phyloP scores from a whole-genome alignment of 2,797 vertebrate genomes.

The Crenuchus spilurus region DNA sequence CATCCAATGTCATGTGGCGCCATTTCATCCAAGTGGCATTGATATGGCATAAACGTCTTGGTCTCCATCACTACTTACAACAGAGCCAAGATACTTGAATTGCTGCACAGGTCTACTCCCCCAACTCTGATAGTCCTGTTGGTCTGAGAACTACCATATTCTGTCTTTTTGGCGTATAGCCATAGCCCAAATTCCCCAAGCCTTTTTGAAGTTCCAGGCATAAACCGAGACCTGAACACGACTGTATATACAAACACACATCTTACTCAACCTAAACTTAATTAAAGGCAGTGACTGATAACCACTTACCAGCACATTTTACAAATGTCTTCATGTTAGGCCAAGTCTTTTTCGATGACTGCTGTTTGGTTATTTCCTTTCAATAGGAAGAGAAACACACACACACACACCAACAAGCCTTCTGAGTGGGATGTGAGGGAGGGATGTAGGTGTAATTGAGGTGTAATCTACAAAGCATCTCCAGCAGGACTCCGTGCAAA shows the following conservation, averaged over 20 bases:
- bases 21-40: too few species aligned
- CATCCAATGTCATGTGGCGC: too few species aligned
- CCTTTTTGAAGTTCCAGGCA: too few species aligned
- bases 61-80: too few species aligned
- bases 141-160: too few species aligned
- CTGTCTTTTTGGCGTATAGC: too few species aligned
- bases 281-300: background rate
- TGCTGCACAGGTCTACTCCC: too few species aligned
- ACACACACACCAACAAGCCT: background rate
- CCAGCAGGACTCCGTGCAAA: slow-evolving; percentile 28
- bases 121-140: too few species aligned
- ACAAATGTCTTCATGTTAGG: background rate
- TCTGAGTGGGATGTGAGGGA: slow-evolving; percentile 19
- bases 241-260: background rate
- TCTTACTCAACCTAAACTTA: background rate
- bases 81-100: too few species aligned
- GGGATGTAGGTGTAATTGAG: slow-evolving; percentile 44
- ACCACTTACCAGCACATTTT: background rate
- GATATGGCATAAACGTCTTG: too few species aligned
- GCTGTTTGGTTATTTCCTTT: background rate
- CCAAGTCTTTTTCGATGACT: background rate
- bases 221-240: too few species aligned
- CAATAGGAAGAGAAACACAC: background rate
- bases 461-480: slow-evolving; percentile 48
- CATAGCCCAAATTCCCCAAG: too few species aligned